phyloP scores from a whole-genome alignment of 2,888 invertebrate species.

The Meliscaeva auricollis region DNA sequence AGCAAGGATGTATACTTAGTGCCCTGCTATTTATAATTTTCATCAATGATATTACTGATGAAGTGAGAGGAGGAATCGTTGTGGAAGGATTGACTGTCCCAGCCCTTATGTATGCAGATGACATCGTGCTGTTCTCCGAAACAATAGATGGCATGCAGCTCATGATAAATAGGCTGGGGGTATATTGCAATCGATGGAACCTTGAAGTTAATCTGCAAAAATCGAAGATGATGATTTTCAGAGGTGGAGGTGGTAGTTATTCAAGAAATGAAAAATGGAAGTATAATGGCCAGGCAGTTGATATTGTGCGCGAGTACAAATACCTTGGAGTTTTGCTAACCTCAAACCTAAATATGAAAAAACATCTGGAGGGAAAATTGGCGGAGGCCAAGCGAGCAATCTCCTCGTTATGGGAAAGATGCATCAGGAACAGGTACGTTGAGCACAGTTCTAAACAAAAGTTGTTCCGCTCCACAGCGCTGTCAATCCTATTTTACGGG shows the following conservation, averaged over 20 bases:
- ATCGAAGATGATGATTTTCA: constrained; percentile 5
- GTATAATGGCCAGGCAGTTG: not conserved
- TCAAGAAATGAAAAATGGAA: not conserved
- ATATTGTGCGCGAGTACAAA: not conserved
- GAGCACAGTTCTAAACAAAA: not conserved
- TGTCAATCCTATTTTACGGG: too few species aligned
- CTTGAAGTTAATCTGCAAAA: constrained; percentile 1
- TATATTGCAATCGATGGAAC: not conserved
- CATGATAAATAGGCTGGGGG: not conserved
- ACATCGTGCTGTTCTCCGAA: not conserved
- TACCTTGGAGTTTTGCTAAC: not conserved
- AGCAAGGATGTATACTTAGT: not conserved
- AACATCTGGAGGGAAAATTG: too few species aligned
- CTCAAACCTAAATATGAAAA: not conserved
- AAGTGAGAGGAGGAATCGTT: not conserved
- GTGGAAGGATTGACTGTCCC: not conserved
- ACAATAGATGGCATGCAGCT: not conserved
- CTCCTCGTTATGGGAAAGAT: too few species aligned
- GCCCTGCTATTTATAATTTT: not conserved
- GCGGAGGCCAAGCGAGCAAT: too few species aligned
- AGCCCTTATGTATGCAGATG: not conserved
- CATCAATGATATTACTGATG: constrained; percentile 1
- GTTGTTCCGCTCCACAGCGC: not conserved
- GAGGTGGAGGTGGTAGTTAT: not conserved
- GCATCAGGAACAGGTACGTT: not conserved